These are phyloP conservation scores for Drosophila kuntzei DNA, from an alignment of 2,888 invertebrate genomes.

Conservation along the genomic window DNA sequence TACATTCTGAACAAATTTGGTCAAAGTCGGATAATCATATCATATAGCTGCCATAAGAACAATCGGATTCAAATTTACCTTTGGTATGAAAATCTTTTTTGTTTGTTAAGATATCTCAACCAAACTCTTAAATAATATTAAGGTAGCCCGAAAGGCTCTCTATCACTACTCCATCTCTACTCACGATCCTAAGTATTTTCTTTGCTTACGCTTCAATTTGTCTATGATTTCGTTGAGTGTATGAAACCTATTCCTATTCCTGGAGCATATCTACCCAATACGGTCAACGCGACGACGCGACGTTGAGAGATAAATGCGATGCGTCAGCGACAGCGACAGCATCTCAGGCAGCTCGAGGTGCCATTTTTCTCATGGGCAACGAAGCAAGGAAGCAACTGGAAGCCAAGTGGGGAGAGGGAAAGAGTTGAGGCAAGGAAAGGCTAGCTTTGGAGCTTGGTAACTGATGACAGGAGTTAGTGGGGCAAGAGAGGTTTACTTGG, in stretches of 20 bases:
- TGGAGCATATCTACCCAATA: conserved; percentile 28
- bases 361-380: conserved; percentile 72
- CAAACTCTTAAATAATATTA: no score
- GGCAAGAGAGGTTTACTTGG: conserved; percentile 26
- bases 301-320: conserved; percentile 45
- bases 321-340: conserved; percentile 40
- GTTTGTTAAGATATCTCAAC: no score
- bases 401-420: conserved; percentile 2
- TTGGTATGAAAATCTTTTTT: no score
- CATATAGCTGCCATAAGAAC: no score
- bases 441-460: conserved; percentile 13
- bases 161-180: no score
- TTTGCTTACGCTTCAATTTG: not conserved
- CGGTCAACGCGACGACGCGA: conserved; percentile 33
- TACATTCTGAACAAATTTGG: no score
- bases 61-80: no score
- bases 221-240: conserved; percentile 21
- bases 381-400: conserved; percentile 44
- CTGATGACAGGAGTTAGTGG: conserved; percentile 6
- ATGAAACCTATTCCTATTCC: conserved; percentile 21
- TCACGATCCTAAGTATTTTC: not conserved
- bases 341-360: conserved; percentile 55
- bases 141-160: no score
- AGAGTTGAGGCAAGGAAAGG: conserved; percentile 1
- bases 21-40: no score